These are phyloP conservation scores for Eudasyphora cyanicolor DNA, from an alignment of 2,888 invertebrate species.

Conservation along the genomic window DNA sequence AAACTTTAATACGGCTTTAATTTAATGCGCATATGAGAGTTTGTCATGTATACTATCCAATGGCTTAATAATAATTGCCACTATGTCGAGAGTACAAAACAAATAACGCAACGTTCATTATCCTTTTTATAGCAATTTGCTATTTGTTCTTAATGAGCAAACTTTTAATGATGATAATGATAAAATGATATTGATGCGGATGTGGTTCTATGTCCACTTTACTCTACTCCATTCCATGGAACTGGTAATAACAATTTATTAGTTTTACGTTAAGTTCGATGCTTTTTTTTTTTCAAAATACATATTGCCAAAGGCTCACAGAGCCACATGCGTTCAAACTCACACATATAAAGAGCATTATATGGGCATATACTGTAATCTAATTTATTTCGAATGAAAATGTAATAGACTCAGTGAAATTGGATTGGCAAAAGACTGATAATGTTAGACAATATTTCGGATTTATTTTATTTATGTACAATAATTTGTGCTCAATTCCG, in stretches of 20 bases:
- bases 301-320: neutral
- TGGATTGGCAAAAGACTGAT: neutral
- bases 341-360: neutral
- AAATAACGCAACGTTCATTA: slow-evolving; percentile 12
- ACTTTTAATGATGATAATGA: slow-evolving; percentile 38
- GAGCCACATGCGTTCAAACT: neutral
- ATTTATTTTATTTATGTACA: slow-evolving; percentile 5
- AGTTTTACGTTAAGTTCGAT: slow-evolving; percentile 12
- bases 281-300: neutral
- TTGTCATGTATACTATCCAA: neutral
- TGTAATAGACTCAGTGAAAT: slow-evolving; percentile 22
- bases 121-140: slow-evolving; percentile 15
- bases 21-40: neutral
- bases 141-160: slow-evolving; percentile 35
- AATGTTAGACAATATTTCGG: neutral
- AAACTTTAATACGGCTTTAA: no score
- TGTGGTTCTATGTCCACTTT: neutral
- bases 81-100: neutral
- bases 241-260: slow-evolving; percentile 18
- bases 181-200: slow-evolving; percentile 31
- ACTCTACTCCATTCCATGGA: neutral
- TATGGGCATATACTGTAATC: neutral
- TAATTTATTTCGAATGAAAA: slow-evolving; percentile 13
- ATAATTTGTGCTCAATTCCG: neutral
- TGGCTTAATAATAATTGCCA: slow-evolving; percentile 16